Evolutionary conservation across 2,797 vertebrate species (phyloP).

Genomic region (Spinus olivaceus): DNA sequence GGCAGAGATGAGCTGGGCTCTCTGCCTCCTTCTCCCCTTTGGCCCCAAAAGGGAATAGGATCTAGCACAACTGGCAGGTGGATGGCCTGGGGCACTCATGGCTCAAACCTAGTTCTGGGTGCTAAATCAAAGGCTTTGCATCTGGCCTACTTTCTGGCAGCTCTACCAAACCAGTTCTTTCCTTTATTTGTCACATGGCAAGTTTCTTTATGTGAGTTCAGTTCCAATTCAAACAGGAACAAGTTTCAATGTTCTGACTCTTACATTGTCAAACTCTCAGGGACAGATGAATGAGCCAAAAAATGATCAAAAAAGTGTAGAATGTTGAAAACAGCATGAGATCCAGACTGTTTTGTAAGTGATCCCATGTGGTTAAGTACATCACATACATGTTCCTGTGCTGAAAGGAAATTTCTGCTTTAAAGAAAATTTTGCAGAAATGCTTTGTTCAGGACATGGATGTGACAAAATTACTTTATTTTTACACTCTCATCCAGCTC

Average conservation of each 20-base stretch:
- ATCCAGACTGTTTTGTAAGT: neutral
- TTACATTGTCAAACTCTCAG: neutral
- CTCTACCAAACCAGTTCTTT: neutral
- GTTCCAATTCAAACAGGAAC: neutral
- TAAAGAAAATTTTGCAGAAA: neutral
- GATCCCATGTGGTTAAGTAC: neutral
- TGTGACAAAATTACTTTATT: neutral
- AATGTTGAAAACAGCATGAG: neutral
- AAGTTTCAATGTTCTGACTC: neutral
- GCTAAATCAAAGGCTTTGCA: neutral
- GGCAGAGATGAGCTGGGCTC: neutral
- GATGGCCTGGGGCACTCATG: neutral
- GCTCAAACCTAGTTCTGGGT: neutral
- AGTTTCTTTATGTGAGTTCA: neutral
- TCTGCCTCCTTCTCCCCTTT: neutral
- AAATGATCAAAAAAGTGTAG: neutral
- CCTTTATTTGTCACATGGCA: neutral
- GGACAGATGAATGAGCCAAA: neutral
- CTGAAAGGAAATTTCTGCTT: neutral
- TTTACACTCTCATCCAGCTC: neutral
- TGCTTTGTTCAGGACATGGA: neutral
- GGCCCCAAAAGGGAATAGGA: neutral
- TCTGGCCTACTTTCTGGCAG: conserved; percentile 2
- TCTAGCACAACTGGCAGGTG: neutral
- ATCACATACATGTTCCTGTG: neutral